phyloP scores from a whole-genome alignment of 1,140 invertebrate species.

The Drosophila ironensis region DNA sequence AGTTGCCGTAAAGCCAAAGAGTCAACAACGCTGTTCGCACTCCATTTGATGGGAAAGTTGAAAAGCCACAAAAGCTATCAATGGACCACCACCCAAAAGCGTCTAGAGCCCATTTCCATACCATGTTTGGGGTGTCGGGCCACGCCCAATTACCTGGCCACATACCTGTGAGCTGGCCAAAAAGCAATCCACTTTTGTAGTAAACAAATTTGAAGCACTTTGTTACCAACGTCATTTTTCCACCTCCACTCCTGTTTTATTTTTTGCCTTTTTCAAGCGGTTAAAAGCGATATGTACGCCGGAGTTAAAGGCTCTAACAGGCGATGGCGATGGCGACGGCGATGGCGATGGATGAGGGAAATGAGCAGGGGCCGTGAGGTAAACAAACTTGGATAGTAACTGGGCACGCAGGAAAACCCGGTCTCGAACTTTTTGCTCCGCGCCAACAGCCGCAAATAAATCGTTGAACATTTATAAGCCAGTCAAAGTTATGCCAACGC shows the following conservation, averaged over 20 bases:
- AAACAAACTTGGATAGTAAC: slow-evolving; percentile 27
- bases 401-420: slow-evolving; percentile 18
- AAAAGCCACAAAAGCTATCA: slow-evolving; percentile 55
- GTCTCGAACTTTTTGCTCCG: slow-evolving; percentile 9
- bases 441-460: slow-evolving; percentile 66
- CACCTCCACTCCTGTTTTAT: neutral
- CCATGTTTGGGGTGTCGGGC: slow-evolving; percentile 6
- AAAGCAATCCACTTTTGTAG: slow-evolving; percentile 69
- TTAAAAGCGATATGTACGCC: slow-evolving; percentile 40
- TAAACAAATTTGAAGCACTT: slow-evolving; percentile 78
- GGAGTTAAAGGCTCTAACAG: slow-evolving; percentile 4
- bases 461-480: slow-evolving; percentile 79
- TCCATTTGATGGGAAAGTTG: slow-evolving; percentile 49
- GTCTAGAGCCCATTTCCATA: neutral
- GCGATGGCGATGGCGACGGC: neutral
- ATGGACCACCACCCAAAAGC: slow-evolving; percentile 31
- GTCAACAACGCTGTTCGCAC: slow-evolving; percentile 46
- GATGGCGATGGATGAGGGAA: neutral
- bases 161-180: slow-evolving; percentile 43
- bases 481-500: slow-evolving; percentile 76
- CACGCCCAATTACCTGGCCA: slow-evolving; percentile 60
- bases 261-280: neutral
- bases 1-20: slow-evolving; percentile 10
- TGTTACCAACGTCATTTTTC: slow-evolving; percentile 61
- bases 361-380: neutral